These are phyloP conservation scores for Candidula unifasciata DNA, from an alignment of 2,888 invertebrate genomes.

Conservation along the genomic window DNA sequence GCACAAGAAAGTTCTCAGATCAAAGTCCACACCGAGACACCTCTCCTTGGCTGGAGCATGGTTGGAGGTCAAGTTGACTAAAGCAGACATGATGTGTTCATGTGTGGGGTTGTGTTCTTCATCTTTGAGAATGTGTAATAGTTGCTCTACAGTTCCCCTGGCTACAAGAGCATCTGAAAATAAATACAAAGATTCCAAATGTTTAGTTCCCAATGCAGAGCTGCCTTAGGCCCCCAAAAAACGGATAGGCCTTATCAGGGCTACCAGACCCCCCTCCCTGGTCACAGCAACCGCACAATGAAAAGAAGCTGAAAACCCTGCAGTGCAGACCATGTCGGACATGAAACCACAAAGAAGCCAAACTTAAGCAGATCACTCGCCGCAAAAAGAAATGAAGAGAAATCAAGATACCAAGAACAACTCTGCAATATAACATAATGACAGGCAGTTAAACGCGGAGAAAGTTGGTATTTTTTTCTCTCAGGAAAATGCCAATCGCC, in stretches of 20 bases:
- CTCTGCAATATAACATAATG: no score
- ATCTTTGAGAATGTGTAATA: constrained; percentile 74
- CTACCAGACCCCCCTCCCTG: no score
- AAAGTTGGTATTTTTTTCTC: no score
- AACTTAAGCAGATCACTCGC: no score
- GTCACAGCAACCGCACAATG: no score
- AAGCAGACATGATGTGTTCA: constrained; percentile 80
- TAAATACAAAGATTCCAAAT: background rate
- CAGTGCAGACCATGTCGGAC: no score
- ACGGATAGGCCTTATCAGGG: background rate
- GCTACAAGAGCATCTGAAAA: constrained; percentile 75
- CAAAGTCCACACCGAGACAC: constrained; percentile 77
- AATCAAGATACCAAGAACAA: no score
- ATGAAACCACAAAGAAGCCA: no score
- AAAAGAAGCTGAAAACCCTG: no score
- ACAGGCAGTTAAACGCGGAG: no score
- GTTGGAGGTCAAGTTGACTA: constrained; percentile 79
- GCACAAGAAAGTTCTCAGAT: constrained; percentile 77
- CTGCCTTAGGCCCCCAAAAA: background rate
- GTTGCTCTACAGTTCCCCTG: constrained; percentile 77
- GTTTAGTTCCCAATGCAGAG: background rate
- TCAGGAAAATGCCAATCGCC: no score
- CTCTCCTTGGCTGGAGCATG: constrained; percentile 78
- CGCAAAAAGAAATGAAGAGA: no score
- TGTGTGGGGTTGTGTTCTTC: constrained; percentile 77